phyloP scores from a whole-genome alignment of 1,140 invertebrate genomes.

The Harlomillsia oculata region DNA sequence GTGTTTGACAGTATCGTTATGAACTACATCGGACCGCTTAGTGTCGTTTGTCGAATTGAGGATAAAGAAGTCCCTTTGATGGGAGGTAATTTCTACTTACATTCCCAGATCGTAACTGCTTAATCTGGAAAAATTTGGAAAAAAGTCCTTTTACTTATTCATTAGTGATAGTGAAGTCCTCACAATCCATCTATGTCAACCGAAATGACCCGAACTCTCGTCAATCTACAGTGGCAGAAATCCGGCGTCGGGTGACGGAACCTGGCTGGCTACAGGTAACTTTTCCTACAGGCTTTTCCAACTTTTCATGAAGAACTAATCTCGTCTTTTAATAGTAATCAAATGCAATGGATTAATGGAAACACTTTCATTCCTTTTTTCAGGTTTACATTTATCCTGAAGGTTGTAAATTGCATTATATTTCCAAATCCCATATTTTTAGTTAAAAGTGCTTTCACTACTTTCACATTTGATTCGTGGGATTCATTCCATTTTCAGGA shows the following conservation, averaged over 20 bases:
- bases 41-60: conserved; percentile 77
- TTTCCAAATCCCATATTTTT: too few relatives aligned
- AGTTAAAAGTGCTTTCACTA: too few relatives aligned
- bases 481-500: too few relatives aligned
- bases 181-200: conserved; percentile 90
- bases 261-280: too few relatives aligned
- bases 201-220: conserved; percentile 86
- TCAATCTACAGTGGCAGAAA: conserved; percentile 75
- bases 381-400: conserved; percentile 90
- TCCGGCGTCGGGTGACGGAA: conserved; percentile 60
- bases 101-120: background rate
- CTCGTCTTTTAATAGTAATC: too few relatives aligned
- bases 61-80: conserved; percentile 68
- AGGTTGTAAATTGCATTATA: too few relatives aligned
- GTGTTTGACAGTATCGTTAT: conserved; percentile 80
- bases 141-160: background rate
- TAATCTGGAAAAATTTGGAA: background rate
- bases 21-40: conserved; percentile 66
- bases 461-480: too few relatives aligned
- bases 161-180: conserved; percentile 77
- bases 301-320: too few relatives aligned
- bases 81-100: conserved; percentile 58
- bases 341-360: too few relatives aligned
- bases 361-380: too few relatives aligned
- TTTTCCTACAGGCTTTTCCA: too few relatives aligned